phyloP scores from a whole-genome alignment of 2,888 invertebrate genomes.

The Tipula vernalis region DNA sequence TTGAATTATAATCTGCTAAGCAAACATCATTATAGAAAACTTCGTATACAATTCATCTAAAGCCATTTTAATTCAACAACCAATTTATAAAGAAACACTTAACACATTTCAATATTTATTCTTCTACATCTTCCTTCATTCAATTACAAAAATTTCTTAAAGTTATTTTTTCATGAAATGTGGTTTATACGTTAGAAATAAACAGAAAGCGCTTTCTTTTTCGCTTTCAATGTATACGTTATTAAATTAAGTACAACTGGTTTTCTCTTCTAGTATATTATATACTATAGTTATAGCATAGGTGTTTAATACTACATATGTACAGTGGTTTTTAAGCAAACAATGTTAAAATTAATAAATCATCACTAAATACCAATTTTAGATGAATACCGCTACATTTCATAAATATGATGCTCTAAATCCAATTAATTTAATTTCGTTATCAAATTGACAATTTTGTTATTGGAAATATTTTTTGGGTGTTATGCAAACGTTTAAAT shows the following conservation, averaged over 20 bases:
- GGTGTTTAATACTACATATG: background rate
- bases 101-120: background rate
- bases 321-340: background rate
- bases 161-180: constrained; percentile 4
- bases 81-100: background rate
- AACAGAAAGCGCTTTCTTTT: constrained; percentile 4
- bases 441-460: too few species aligned
- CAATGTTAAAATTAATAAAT: background rate
- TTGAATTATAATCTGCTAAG: background rate
- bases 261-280: background rate
- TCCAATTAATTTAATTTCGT: background rate
- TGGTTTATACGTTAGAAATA: background rate
- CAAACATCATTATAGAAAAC: background rate
- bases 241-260: constrained; percentile 4
- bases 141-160: background rate
- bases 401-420: background rate
- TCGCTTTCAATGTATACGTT: background rate
- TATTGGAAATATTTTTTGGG: too few species aligned
- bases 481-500: too few species aligned
- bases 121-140: background rate
- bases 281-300: background rate
- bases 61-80: background rate
- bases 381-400: background rate
- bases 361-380: background rate
- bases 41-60: background rate